Percentiles rank a stretch among this genome's conserved stretches.
Evolutionary conservation across 2,888 invertebrate species (phyloP).

Genomic region (Glaucopsyche alexis): DNA sequence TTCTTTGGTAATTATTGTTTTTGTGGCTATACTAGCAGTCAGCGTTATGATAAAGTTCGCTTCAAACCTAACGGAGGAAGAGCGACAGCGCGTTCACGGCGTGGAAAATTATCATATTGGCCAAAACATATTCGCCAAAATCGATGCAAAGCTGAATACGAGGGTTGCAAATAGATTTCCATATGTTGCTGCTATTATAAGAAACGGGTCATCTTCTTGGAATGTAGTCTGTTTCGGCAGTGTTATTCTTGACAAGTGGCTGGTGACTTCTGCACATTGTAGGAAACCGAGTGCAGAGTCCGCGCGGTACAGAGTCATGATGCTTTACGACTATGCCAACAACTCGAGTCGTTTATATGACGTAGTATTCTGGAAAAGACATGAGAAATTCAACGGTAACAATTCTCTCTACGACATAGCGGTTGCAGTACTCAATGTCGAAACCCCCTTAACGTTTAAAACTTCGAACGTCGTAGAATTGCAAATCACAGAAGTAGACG

Average conservation of each 20-base stretch:
- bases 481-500: slow-evolving; percentile 42
- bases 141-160: slow-evolving; percentile 33
- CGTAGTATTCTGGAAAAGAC: slow-evolving; percentile 60
- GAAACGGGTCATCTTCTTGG: slow-evolving; percentile 54
- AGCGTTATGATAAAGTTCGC: slow-evolving; percentile 73
- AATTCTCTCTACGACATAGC: slow-evolving; percentile 58
- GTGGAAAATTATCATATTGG: background rate
- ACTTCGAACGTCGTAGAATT: slow-evolving; percentile 52
- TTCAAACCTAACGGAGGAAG: slow-evolving; percentile 60
- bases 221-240: slow-evolving; percentile 65
- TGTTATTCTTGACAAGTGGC: slow-evolving; percentile 60
- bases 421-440: slow-evolving; percentile 58
- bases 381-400: slow-evolving; percentile 54
- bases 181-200: slow-evolving; percentile 61
- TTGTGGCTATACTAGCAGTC: slow-evolving; percentile 62
- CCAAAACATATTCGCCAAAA: slow-evolving; percentile 10
- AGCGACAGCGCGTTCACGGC: slow-evolving; percentile 47
- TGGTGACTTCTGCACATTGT: slow-evolving; percentile 66
- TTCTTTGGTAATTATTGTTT: slow-evolving; percentile 54
- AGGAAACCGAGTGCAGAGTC: slow-evolving; percentile 45
- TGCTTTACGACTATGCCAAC: slow-evolving; percentile 55
- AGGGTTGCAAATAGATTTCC: slow-evolving; percentile 46
- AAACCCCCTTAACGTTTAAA: slow-evolving; percentile 46
- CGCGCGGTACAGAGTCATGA: slow-evolving; percentile 53
- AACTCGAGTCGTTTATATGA: slow-evolving; percentile 59